These are phyloP conservation scores for Orestias chungarensis DNA, from an alignment of 2,797 vertebrate species.

Conservation along the genomic window DNA sequence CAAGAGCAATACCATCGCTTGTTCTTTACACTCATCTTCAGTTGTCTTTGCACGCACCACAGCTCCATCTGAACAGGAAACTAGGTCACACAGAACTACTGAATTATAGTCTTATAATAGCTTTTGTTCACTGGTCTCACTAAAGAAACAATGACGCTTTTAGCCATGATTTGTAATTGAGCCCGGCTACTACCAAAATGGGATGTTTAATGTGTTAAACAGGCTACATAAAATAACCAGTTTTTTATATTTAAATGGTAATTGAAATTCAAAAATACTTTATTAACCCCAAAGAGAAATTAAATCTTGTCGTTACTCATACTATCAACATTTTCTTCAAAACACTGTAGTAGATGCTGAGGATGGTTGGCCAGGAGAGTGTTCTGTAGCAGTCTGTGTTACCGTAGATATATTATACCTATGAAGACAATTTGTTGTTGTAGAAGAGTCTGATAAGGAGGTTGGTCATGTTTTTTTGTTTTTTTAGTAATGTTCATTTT, in stretches of 20 bases:
- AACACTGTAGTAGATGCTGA: no score
- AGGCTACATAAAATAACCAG: neutral
- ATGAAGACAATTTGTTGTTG: no score
- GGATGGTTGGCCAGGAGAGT: no score
- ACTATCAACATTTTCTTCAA: no score
- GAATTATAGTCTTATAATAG: constrained; percentile 30
- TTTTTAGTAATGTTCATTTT: no score
- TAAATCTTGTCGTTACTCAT: no score
- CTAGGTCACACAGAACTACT: constrained; percentile 66
- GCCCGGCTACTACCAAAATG: constrained; percentile 38
- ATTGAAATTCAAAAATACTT: no score
- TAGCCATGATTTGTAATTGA: constrained; percentile 60
- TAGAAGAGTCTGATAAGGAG: no score
- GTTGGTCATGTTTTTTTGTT: no score
- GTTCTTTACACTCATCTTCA: constrained; percentile 63
- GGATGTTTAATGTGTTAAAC: neutral
- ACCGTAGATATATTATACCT: no score
- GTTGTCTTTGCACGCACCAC: constrained; percentile 50
- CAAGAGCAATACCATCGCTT: constrained; percentile 62
- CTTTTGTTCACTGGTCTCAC: constrained; percentile 59
- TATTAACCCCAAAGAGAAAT: no score
- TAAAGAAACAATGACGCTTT: constrained; percentile 48
- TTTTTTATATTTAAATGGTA: neutral
- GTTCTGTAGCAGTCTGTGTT: no score
- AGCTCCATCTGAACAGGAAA: constrained; percentile 54